Percentiles rank a stretch among this genome's conserved stretches.
These are phyloP conservation scores for Drosophila melanica DNA, from an alignment of 1,140 invertebrate genomes.

Conservation along the genomic window DNA sequence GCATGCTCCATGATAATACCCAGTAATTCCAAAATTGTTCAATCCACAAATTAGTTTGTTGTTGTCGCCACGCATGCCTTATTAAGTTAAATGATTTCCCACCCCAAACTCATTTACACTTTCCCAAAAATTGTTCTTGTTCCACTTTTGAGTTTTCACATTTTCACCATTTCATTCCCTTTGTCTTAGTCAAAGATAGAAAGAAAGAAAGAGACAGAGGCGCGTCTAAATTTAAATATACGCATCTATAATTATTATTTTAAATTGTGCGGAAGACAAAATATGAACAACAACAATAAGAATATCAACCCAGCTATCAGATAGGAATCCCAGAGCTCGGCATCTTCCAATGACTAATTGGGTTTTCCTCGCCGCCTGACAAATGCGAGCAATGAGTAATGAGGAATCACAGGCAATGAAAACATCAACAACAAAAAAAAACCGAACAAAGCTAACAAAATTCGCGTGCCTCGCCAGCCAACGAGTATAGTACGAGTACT, in stretches of 20 bases:
- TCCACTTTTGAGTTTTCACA: slow-evolving; percentile 15
- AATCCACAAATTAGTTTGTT: slow-evolving; percentile 40
- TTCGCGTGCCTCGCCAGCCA: background rate
- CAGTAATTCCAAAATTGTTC: slow-evolving; percentile 36
- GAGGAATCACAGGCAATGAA: slow-evolving; percentile 30
- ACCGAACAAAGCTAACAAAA: background rate
- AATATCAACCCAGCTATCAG: slow-evolving; percentile 22
- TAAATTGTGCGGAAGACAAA: slow-evolving; percentile 47
- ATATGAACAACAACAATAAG: slow-evolving; percentile 47
- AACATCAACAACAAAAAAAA: background rate
- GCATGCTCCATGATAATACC: slow-evolving; percentile 66
- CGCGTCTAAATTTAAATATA: slow-evolving; percentile 46
- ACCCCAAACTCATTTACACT: background rate
- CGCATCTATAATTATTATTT: slow-evolving; percentile 55
- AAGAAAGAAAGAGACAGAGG: background rate
- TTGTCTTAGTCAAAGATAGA: background rate
- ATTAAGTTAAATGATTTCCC: slow-evolving; percentile 49
- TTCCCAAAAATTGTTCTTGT: slow-evolving; percentile 5
- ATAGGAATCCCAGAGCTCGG: slow-evolving; percentile 30
- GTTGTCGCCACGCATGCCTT: slow-evolving; percentile 41
- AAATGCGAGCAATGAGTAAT: slow-evolving; percentile 49
- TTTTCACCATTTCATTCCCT: slow-evolving; percentile 8
- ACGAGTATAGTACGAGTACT: background rate
- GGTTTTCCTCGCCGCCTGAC: slow-evolving; percentile 67
- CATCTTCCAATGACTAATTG: slow-evolving; percentile 69